These are phyloP conservation scores for Dipodomys merriami DNA, from an alignment of 2,113 vertebrate genomes.

Conservation along the genomic window DNA sequence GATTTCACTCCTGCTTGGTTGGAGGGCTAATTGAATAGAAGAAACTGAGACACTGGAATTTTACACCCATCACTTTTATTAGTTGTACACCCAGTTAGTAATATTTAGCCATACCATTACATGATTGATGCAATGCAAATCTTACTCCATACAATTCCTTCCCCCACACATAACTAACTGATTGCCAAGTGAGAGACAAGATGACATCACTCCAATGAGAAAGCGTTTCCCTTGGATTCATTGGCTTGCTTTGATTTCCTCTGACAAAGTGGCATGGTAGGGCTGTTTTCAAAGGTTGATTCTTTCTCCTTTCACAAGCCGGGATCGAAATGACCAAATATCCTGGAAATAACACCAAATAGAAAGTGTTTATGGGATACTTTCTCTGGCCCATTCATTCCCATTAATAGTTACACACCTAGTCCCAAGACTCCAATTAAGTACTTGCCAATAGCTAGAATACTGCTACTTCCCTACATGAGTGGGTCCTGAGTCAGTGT, in stretches of 20 bases:
- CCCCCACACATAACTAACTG: fast-evolving
- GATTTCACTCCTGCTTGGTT: neutral
- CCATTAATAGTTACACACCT: neutral
- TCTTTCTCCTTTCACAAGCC: slow-evolving; percentile 91
- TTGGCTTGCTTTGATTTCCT: neutral
- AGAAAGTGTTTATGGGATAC: neutral
- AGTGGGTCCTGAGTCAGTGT: neutral
- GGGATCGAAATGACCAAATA: slow-evolving; percentile 84
- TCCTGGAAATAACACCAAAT: slow-evolving; percentile 86
- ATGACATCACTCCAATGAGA: neutral
- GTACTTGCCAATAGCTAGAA: neutral
- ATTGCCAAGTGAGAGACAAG: slow-evolving; percentile 34
- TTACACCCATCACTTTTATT: slow-evolving; percentile 44
- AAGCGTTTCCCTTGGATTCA: neutral
- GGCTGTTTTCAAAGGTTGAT: slow-evolving; percentile 80
- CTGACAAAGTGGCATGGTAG: neutral
- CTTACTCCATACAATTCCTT: neutral
- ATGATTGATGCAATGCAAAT: neutral
- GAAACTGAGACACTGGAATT: neutral
- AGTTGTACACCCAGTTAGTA: neutral
- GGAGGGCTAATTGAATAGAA: neutral
- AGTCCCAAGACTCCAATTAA: neutral
- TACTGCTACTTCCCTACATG: neutral
- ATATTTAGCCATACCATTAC: neutral
- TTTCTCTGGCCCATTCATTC: neutral